Conservation (phyloP, 2,797 vertebrate genomes). For the Cetoscarus ocellatus region DNA sequence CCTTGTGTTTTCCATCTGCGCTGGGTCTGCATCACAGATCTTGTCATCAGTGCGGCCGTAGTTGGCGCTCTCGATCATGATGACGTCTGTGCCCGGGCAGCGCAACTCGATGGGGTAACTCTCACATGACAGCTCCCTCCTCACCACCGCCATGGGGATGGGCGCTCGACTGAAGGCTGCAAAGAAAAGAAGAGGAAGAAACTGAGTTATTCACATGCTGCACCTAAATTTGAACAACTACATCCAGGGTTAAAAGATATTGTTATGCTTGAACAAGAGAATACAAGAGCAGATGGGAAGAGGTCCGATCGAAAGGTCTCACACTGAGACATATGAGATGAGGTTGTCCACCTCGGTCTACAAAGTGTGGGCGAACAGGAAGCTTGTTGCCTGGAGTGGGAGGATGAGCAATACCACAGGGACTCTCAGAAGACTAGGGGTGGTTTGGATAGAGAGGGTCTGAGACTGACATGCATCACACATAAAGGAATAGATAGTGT, state of each 20-base stretch:
- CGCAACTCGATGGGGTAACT: constrained; percentile 98
- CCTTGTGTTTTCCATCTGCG: constrained; percentile 99
- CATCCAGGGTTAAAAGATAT: neutral
- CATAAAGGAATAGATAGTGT: constrained; percentile 46
- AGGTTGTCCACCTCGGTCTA: constrained; percentile 51
- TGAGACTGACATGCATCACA: constrained; percentile 61
- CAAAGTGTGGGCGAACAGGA: constrained; percentile 56
- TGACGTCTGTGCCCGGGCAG: constrained; percentile 98
- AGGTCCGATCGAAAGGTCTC: constrained; percentile 63
- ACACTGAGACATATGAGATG: constrained; percentile 47
- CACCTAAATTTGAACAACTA: constrained; percentile 12
- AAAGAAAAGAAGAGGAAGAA: neutral
- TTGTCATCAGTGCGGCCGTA: constrained; percentile 98
- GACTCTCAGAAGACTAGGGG: constrained; percentile 16
- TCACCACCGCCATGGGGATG: constrained; percentile 97
- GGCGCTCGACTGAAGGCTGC: constrained; percentile 95
- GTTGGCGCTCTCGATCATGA: constrained; percentile 99
- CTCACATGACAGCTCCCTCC: constrained; percentile 97
- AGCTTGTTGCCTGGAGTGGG: constrained; percentile 58
- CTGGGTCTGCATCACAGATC: constrained; percentile 98
- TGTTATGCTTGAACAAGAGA: constrained; percentile 26
- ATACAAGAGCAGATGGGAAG: constrained; percentile 35
- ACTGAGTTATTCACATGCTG: neutral
- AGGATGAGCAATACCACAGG: constrained; percentile 58
- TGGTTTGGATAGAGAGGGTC: constrained; percentile 37